phyloP scores from a whole-genome alignment of 2,113 vertebrate species.

The Dascyllus trimaculatus region DNA sequence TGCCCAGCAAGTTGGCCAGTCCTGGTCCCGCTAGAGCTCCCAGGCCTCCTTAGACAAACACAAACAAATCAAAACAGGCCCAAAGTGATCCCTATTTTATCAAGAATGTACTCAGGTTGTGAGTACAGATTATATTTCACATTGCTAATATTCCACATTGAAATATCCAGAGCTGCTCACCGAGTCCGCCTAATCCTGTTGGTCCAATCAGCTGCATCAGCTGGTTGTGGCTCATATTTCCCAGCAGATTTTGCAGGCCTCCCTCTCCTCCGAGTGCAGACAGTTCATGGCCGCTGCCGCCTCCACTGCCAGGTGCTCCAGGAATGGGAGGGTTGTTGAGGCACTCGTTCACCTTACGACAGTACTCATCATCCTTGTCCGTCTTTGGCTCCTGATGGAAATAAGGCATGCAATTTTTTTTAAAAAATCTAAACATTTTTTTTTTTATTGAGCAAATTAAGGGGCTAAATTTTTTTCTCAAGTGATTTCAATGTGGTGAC shows the following conservation, averaged over 20 bases:
- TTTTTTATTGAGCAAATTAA: too few species aligned
- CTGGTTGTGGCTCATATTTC: slow-evolving; percentile 99
- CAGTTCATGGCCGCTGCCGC: slow-evolving; percentile 91
- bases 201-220: slow-evolving; percentile 99
- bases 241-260: slow-evolving; percentile 97
- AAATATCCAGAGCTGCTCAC: slow-evolving; percentile 76
- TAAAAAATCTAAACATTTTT: too few species aligned
- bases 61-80: slow-evolving; percentile 5
- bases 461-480: too few species aligned
- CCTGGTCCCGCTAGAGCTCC: slow-evolving; percentile 95
- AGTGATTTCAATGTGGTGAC: too few species aligned
- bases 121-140: too few species aligned
- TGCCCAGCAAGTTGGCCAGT: slow-evolving; percentile 94
- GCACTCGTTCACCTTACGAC: slow-evolving; percentile 96
- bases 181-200: slow-evolving; percentile 94
- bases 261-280: slow-evolving; percentile 95
- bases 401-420: neutral
- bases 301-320: slow-evolving; percentile 89
- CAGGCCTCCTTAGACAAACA: slow-evolving; percentile 86
- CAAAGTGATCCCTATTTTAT: neutral
- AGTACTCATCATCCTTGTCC: slow-evolving; percentile 95
- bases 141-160: neutral
- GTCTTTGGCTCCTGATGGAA: slow-evolving; percentile 92
- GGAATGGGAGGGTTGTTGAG: slow-evolving; percentile 98
- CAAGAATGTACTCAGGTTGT: too few species aligned